phyloP scores from a whole-genome alignment of 2,888 invertebrate genomes.

The Drosophila affinis region DNA sequence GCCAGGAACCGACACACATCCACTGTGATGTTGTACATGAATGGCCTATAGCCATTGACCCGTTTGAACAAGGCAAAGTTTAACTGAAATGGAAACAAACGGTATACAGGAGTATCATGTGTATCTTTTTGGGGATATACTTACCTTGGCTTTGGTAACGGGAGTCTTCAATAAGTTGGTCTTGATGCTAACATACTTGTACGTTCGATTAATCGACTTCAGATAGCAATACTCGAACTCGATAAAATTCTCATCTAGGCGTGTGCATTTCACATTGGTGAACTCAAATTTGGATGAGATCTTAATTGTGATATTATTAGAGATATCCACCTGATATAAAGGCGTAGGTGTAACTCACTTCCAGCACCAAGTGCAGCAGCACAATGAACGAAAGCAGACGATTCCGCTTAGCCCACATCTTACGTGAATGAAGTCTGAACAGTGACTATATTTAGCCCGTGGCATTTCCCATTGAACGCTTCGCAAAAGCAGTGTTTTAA shows the following conservation, averaged over 20 bases:
- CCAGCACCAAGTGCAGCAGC: no score
- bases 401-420: no score
- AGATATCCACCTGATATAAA: no score
- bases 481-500: no score
- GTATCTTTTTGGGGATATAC: no score
- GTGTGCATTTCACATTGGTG: conserved; percentile 14
- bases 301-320: neutral
- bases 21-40: conserved; percentile 12
- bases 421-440: no score
- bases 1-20: conserved; percentile 8
- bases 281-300: conserved; percentile 7
- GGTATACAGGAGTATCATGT: no score
- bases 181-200: conserved; percentile 11
- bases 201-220: conserved; percentile 21
- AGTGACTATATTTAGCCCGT: no score
- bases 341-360: no score
- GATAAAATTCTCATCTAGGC: conserved; percentile 3
- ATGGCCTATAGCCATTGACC: conserved; percentile 14
- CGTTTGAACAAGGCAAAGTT: conserved; percentile 8
- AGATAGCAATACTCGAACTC: conserved; percentile 17
- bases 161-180: neutral
- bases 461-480: no score
- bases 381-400: no score
- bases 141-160: conserved; percentile 1
- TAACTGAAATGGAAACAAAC: neutral